A percentile compares a stretch with the other conserved stretches of the same genome.
Conservation (phyloP, 2,113 vertebrate species). For the Pelusios castaneus region DNA sequence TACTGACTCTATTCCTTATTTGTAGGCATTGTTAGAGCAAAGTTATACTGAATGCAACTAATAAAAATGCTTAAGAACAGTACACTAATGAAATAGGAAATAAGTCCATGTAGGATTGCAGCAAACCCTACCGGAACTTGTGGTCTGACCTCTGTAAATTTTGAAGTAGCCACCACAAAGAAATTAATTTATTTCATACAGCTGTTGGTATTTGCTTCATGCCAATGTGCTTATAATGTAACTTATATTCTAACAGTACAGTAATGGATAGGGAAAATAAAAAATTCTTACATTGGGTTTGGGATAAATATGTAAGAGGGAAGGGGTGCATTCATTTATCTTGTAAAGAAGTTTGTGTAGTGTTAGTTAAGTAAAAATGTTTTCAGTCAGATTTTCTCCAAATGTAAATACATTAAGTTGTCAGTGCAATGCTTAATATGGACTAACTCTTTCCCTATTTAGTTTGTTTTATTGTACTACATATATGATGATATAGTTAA, state of each 20-base stretch:
- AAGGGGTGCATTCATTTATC: background rate
- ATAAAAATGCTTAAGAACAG: background rate
- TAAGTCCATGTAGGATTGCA: conserved; percentile 42
- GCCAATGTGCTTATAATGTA: background rate
- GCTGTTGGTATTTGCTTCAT: background rate
- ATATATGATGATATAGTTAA: background rate
- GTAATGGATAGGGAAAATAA: background rate
- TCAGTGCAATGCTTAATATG: background rate
- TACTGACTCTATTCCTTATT: background rate
- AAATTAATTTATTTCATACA: background rate
- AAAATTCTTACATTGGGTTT: background rate
- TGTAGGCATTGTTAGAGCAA: background rate
- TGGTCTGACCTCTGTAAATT: conserved; percentile 36
- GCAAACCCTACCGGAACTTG: background rate
- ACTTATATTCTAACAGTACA: fast-evolving
- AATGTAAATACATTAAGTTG: background rate
- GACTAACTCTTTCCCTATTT: background rate
- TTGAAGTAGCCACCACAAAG: conserved; percentile 31
- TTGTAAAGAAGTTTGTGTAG: background rate
- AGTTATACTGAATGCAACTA: background rate
- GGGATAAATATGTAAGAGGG: background rate
- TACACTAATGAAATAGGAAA: background rate
- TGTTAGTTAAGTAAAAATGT: background rate
- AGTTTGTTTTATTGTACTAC: background rate
- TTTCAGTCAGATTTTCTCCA: background rate